Evolutionary conservation across 2,888 invertebrate species (phyloP), one percentile per base, ranked within the genome.

Genomic region (Trichogramma evanescens): DNA sequence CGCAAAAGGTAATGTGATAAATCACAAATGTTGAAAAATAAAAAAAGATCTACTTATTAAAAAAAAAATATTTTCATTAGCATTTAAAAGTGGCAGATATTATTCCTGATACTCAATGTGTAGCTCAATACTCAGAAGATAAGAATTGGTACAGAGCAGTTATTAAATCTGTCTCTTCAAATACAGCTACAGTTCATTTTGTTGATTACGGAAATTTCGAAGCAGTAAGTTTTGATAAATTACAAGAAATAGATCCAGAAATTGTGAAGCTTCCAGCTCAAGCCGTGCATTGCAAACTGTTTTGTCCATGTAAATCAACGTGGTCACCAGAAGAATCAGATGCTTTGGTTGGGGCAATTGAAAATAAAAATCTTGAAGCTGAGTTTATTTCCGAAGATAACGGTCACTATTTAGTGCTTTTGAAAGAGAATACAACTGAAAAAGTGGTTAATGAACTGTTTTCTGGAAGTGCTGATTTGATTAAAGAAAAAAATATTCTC

Each of bases 161-260:
- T 2, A 65, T 77, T 5, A 81, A 82, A 61, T 81, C 86, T 40
- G 59, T 80, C 46, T 78, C 77, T 61, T 81, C 80, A 49, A 74
- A 75, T 0, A 76, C 74, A n/a, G 82, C 80, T 7, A 81, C 75
- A 46, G 82, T 88, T 0, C 80, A 82, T 8, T 91, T 84, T 70
- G 71, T 86, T 0, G 91, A 91, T 74, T 91, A 89, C 66, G 91
- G 90, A 51, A 89, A 89, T 74, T 76, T 78, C 0, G 89, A 90
- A 74, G 74, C 74, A 4, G 73, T 89, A 0, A 66, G 79, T 1
- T 80, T 74, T 63, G 79, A 72, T 7, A 79, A 81, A 10, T 69
- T 86, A 1, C 84, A 80, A 65, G 74, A 67, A 10, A 68, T 69
- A 6, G 67, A 70, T n/a, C 62, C 68, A 4, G 71, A 74, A 51